Evolutionary conservation across 2,797 vertebrate species (phyloP).

Genomic region (Eospalax fontanierii): DNA sequence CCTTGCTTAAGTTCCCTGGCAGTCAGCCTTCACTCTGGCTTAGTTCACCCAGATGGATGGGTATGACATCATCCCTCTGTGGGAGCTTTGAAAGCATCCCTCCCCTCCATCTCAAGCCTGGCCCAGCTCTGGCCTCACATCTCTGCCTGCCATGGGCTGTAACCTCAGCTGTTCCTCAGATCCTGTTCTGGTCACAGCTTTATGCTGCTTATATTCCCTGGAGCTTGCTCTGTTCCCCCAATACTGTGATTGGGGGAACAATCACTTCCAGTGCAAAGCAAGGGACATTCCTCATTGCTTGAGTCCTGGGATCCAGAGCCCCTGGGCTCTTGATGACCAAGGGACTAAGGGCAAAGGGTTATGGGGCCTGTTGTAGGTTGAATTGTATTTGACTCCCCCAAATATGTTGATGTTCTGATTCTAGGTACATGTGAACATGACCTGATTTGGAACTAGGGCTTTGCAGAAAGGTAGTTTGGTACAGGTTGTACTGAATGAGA

Average conservation of each 20-base stretch:
- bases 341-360: not conserved
- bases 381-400: not conserved
- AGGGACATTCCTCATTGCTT: not conserved
- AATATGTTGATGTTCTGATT: not conserved
- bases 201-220: not conserved
- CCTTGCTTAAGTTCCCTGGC: not conserved
- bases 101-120: not conserved
- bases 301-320: not conserved
- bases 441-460: not conserved
- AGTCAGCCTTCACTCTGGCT: not conserved
- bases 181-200: not conserved
- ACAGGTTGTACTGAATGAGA: not conserved
- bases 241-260: not conserved
- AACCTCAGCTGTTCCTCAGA: not conserved
- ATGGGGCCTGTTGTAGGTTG: not conserved
- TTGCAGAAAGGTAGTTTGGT: not conserved
- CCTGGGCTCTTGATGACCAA: not conserved
- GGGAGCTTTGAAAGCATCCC: not conserved
- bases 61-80: not conserved
- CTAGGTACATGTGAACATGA: not conserved
- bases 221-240: not conserved
- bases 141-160: not conserved
- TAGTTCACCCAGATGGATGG: not conserved
- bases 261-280: not conserved
- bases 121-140: not conserved